These are phyloP conservation scores for Pantherophis guttatus DNA, from an alignment of 2,113 vertebrate species.

Conservation along the genomic window DNA sequence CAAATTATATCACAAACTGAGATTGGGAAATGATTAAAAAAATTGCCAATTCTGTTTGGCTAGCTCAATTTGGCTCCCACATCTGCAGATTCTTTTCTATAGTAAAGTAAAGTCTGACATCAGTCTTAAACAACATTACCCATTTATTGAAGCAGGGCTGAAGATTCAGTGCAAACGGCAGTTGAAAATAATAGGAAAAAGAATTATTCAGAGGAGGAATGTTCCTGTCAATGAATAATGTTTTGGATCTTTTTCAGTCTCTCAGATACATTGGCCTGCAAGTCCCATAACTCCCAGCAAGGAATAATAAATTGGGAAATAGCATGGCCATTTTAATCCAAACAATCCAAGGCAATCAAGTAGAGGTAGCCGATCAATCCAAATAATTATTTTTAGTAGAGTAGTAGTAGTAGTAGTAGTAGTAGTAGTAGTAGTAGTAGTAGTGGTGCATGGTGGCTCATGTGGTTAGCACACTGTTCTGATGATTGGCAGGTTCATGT, in stretches of 20 bases:
- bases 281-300: neutral
- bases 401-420: neutral
- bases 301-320: neutral
- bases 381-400: neutral
- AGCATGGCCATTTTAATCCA: neutral
- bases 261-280: neutral
- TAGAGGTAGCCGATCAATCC: neutral
- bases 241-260: neutral
- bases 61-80: neutral
- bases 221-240: neutral
- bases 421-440: neutral
- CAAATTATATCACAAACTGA: constrained; percentile 35
- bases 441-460: neutral
- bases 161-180: neutral
- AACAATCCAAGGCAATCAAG: neutral
- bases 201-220: neutral
- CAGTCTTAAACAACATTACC: neutral
- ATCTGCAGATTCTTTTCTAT: neutral
- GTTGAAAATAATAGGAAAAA: neutral
- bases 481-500: too few relatives aligned
- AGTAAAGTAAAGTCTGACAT: neutral
- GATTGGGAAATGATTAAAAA: constrained; percentile 29
- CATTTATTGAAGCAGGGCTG: neutral
- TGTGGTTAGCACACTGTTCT: too few relatives aligned
- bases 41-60: constrained; percentile 13